Percentiles rank a stretch among this genome's conserved stretches.
Evolutionary conservation across 2,888 invertebrate genomes (phyloP).

Genomic region (Dexiosoma caninum): DNA sequence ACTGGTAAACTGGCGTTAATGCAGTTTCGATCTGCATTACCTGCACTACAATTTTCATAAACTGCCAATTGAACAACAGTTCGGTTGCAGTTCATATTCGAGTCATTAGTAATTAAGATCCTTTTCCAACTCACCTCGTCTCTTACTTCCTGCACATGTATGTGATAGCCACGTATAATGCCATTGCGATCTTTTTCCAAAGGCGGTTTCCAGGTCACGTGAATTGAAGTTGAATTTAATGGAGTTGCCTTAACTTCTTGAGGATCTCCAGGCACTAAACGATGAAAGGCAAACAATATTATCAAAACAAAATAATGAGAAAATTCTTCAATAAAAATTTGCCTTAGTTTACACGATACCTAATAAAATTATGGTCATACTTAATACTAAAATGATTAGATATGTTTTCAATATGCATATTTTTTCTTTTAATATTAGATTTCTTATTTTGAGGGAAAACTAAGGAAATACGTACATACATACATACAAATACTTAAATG

Average conservation of each 20-base stretch:
- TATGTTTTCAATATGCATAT: not conserved
- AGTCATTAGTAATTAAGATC: too few species aligned
- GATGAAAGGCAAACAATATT: conserved; percentile 27
- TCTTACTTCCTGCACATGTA: conserved; percentile 93
- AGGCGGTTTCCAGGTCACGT: conserved; percentile 96
- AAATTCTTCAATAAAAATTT: conserved; percentile 57
- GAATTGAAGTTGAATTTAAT: conserved; percentile 96
- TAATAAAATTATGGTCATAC: conserved; percentile 12
- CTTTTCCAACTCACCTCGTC: conserved; percentile 82
- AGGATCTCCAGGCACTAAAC: conserved; percentile 97
- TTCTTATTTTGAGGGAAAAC: not conserved
- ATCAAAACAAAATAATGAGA: conserved; percentile 42
- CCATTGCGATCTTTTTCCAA: conserved; percentile 94
- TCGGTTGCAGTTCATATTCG: too few species aligned
- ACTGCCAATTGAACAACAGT: too few species aligned
- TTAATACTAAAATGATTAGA: not conserved
- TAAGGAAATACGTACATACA: not conserved
- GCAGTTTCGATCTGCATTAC: too few species aligned
- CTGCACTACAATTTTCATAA: too few species aligned
- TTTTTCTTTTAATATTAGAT: not conserved
- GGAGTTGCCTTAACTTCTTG: conserved; percentile 92
- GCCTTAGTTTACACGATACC: conserved; percentile 11
- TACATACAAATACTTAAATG: conserved; percentile 8
- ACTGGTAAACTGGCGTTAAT: too few species aligned
- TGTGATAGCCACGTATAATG: conserved; percentile 97